Evolutionary conservation across 2,888 invertebrate genomes (phyloP).

Genomic region (Coenonympha glycerion): DNA sequence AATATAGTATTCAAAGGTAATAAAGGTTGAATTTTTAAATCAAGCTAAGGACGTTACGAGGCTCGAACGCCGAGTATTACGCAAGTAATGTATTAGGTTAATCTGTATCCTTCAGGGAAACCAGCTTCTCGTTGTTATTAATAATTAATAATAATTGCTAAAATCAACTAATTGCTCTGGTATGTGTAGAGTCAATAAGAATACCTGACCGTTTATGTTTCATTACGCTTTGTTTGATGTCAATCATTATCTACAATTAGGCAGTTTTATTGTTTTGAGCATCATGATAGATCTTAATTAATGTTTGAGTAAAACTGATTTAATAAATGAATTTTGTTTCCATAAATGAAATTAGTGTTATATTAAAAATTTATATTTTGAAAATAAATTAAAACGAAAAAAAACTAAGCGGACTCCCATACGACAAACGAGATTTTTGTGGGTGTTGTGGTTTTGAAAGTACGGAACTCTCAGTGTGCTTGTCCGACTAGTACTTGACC

Average conservation of each 20-base stretch:
- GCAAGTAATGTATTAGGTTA: slow-evolving; percentile 17
- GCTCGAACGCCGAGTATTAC: slow-evolving; percentile 23
- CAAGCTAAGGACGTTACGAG: slow-evolving; percentile 37
- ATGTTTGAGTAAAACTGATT: too few relatives aligned
- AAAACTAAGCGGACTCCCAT: too few relatives aligned
- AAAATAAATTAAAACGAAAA: too few relatives aligned
- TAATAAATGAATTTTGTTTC: too few relatives aligned
- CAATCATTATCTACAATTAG: slow-evolving; percentile 1
- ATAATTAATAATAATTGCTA: slow-evolving; percentile 1
- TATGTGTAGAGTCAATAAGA: not conserved
- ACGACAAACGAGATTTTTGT: too few relatives aligned
- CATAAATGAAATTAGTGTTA: too few relatives aligned
- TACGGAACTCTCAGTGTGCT: too few relatives aligned
- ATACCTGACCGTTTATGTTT: not conserved
- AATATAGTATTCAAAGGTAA: slow-evolving; percentile 44
- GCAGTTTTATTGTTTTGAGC: not conserved
- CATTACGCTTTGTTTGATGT: not conserved
- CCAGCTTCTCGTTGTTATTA: slow-evolving; percentile 9
- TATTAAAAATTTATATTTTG: too few relatives aligned
- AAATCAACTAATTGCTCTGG: not conserved
- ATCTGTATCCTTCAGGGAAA: slow-evolving; percentile 16
- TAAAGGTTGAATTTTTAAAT: slow-evolving; percentile 41
- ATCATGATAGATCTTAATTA: not conserved
- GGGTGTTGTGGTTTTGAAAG: too few relatives aligned
- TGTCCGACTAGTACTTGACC: too few relatives aligned